phyloP scores from a whole-genome alignment of 2,797 vertebrate genomes.

The Valencia hispanica region DNA sequence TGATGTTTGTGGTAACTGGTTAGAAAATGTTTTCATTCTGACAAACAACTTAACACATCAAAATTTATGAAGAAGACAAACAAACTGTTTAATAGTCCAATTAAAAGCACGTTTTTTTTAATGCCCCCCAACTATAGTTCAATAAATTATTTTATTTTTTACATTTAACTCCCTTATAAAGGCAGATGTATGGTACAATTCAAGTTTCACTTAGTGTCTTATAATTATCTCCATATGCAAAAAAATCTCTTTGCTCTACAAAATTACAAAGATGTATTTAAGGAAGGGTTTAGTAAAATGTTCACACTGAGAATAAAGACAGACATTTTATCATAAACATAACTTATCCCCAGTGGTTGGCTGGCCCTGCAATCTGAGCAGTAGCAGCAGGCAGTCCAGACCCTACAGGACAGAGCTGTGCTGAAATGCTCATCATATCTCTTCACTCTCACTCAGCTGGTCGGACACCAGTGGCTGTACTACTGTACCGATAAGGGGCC shows the following conservation, averaged over 20 bases:
- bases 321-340: constrained; percentile 1
- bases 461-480: constrained; percentile 22
- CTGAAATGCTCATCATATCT: constrained; percentile 45
- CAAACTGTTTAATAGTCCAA: no score
- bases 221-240: neutral
- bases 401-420: constrained; percentile 30
- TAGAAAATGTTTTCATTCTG: neutral
- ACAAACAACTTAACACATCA: neutral
- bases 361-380: constrained; percentile 18
- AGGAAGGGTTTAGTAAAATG: neutral
- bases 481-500: constrained; percentile 45
- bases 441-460: constrained; percentile 46
- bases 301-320: neutral
- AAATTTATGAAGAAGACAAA: neutral
- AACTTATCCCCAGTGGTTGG: constrained; percentile 1
- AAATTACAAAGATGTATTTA: neutral
- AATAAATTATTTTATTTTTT: no score
- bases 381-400: constrained; percentile 31
- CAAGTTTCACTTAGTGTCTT: neutral
- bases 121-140: no score
- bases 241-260: neutral
- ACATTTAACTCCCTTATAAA: no score
- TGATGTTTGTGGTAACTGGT: neutral
- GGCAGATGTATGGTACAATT: no score
- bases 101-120: no score